Base-by-base conservation (phyloP, 2,797 vertebrate genomes). In the Myioborus miniatus region DNA sequence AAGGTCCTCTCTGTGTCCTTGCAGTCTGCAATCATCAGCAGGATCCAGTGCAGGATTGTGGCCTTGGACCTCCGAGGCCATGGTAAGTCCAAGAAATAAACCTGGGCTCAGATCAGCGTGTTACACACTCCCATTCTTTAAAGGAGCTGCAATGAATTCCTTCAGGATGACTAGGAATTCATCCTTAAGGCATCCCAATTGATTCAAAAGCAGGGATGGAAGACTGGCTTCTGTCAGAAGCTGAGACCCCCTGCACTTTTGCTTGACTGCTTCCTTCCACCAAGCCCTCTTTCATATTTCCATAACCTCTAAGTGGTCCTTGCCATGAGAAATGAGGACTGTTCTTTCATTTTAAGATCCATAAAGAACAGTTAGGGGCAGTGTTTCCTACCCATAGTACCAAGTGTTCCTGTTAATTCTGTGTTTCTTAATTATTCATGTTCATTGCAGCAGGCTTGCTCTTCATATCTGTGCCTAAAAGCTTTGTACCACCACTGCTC, bases 61-160 rank as follows among this genome's bases (percentile, higher is more conserved):
- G 99, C 99, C 55, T 97, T 99, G 97, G 99, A 99, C 97, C 98
- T 99, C 63, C 97, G 99, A 96, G 98, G 98, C 96, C 99, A 99
- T 37, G 99, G 99, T 99, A 97, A 98, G 98, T 92, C 68, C 44
- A 22, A 92, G 15, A 63, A 77, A 88, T 62, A 46, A 7, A 47
- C 14, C 24, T 30, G 8, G 59, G 34, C 41, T 62, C 36, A 5
- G 18, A 4, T 14, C 29, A 29, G 46, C 0, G 0, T 8, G 20
- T 56, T 49, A 19, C 22, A 19, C 0, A 0, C 50, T 67, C n/a
- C 21, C 2, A 0, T 8, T 36, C 52, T 62, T 53, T 23, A n/a
- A 71, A 67, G 56, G 24, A 9, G 44, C 10, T 46, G 5, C 52
- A 14, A 10, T 9, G 16, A 77, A 52, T 79, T 59, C 29, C 14